Evolutionary conservation across 2,888 invertebrate genomes (phyloP).

Genomic region (Drosophila bunnanda): DNA sequence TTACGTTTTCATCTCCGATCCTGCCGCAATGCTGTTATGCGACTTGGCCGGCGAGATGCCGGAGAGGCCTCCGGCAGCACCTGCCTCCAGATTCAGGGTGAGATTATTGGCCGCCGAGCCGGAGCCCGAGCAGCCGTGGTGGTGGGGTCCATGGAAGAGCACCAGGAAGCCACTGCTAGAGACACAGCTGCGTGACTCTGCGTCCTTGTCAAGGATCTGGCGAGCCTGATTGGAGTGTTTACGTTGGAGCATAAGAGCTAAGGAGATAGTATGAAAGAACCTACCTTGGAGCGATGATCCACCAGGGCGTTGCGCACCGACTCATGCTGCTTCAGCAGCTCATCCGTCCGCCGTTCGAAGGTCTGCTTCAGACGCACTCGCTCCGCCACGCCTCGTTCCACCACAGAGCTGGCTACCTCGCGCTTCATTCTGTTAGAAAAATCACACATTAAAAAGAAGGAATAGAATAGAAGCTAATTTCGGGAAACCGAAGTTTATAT

Average conservation of each 20-base stretch:
- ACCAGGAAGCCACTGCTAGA: constrained; percentile 83
- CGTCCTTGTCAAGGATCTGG: constrained; percentile 84
- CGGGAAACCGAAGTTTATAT: too few species aligned
- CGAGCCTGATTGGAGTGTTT: constrained; percentile 78
- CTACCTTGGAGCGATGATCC: constrained; percentile 88
- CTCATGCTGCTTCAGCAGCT: constrained; percentile 92
- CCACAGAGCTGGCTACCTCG: constrained; percentile 86
- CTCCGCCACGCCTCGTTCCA: constrained; percentile 95
- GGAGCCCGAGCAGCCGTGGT: constrained; percentile 63
- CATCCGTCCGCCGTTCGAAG: constrained; percentile 91
- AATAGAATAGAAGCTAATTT: too few species aligned
- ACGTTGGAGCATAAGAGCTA: background rate
- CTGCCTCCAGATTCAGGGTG: constrained; percentile 67
- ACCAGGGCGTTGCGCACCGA: constrained; percentile 89
- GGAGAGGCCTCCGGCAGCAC: constrained; percentile 55
- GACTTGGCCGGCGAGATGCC: constrained; percentile 81
- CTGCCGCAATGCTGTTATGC: constrained; percentile 72
- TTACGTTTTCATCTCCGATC: constrained; percentile 72
- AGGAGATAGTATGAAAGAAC: background rate
- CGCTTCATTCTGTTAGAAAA: constrained; percentile 82
- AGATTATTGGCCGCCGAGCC: constrained; percentile 72
- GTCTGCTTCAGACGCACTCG: constrained; percentile 91
- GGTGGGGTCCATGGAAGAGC: constrained; percentile 79
- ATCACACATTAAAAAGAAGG: too few species aligned
- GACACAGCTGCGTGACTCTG: constrained; percentile 82